Conservation (phyloP, 2,797 vertebrate genomes). For the Sebastes miniatus region DNA sequence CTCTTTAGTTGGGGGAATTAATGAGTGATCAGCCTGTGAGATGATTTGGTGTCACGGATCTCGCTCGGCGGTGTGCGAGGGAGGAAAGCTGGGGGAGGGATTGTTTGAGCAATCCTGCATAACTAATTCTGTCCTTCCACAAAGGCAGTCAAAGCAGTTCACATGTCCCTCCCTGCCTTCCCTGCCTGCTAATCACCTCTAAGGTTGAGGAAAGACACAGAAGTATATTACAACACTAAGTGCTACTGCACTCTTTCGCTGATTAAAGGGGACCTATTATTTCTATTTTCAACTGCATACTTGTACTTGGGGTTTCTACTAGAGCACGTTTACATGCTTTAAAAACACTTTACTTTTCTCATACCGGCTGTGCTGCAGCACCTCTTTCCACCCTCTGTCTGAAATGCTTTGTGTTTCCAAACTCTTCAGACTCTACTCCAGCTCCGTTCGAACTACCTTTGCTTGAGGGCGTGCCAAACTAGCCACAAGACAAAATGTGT, state of each 20-base stretch:
- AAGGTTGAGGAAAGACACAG: conserved; percentile 37
- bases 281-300: no score
- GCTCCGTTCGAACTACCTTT: no score
- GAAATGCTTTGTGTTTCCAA: no score
- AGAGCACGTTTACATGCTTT: no score
- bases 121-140: conserved; percentile 60
- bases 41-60: conserved; percentile 67
- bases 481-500: no score
- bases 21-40: conserved; percentile 70
- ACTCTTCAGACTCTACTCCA: no score
- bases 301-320: no score
- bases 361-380: no score
- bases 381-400: no score
- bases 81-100: conserved; percentile 41
- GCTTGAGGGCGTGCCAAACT: no score
- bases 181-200: conserved; percentile 54
- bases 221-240: conserved; percentile 19
- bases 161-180: conserved; percentile 24
- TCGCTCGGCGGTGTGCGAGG: conserved; percentile 36
- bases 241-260: conserved; percentile 21
- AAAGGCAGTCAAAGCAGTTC: conserved; percentile 36
- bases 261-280: neutral
- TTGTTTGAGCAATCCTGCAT: conserved; percentile 60
- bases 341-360: no score
- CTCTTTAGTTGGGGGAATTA: conserved; percentile 76